Base-by-base conservation (phyloP, 1,140 invertebrate species). In the Drosophila auraria region DNA sequence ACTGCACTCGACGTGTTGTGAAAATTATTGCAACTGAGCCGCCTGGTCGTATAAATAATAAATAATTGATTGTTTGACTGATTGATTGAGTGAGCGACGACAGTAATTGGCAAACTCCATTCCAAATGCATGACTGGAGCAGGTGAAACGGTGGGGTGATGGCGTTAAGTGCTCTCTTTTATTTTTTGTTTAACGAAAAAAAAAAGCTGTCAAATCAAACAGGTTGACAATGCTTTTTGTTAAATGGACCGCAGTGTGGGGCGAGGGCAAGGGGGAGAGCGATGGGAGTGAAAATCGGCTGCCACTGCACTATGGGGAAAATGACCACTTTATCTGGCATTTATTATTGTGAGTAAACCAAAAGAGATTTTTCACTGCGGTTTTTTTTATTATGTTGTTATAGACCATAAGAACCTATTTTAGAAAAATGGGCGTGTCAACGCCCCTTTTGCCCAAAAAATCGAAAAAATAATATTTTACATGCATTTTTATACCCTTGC, bases 21-120 rank as follows among this genome's bases (percentile, higher is more conserved):
- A 69, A 71, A 71, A 71, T 71, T 71, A 57, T 40, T 56, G 64
- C 64, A 69, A 69, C 15, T 56, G 50, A 69, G 27, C 49, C 38
- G 36, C 40, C 50, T 30, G 47, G 20, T 23, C 66, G 50, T 54
- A 40, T 71, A 76, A 65, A 66, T 51, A 77, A 66, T 73, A 73
- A 73, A 74, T 74, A 74, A 74, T 74, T 74, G 68, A 74, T 74
- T 73, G 68, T 44, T 51, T 51, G 69, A 73, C n/a, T 51, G 71
- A 73, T 73, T 74, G 69, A 73, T 49, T 60, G 68, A 73, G 45
- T 53, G 69, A 73, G 71, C 73, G 71, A 73, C 71, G 71, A 74
- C 71, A 73, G 71, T 74, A 74, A 74, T 74, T 74, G 71, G 71
- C 70, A 27, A 72, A 69, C 68, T 60, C 53, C 54, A 72, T 73